Conservation (phyloP, 1,140 invertebrate species). For the Parapsyche elsis region DNA sequence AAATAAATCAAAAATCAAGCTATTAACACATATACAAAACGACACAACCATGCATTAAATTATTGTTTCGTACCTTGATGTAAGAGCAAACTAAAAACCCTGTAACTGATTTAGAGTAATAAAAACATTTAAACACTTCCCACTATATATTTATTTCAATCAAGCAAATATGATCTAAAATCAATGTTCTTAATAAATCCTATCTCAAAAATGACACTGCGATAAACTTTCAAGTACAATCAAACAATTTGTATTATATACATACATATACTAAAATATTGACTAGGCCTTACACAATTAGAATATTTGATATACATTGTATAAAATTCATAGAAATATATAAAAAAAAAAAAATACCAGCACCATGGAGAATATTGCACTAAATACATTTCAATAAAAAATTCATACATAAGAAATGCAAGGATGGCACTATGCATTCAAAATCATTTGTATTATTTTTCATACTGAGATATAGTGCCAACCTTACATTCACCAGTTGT, state of each 20-base stretch:
- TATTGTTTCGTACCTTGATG: conserved; percentile 25
- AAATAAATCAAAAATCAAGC: conserved; percentile 33
- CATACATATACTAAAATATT: conserved; percentile 49
- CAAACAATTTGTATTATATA: conserved; percentile 47
- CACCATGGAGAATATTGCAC: conserved; percentile 55
- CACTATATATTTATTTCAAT: conserved; percentile 51
- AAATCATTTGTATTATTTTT: background rate
- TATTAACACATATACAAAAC: background rate
- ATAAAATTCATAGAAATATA: conserved; percentile 55
- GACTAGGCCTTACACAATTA: conserved; percentile 55
- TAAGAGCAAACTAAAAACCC: background rate
- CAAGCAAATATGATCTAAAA: conserved; percentile 47
- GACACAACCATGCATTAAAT: conserved; percentile 1
- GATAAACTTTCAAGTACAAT: conserved; percentile 54
- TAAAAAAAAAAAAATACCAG: conserved; percentile 57
- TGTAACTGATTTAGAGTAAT: conserved; percentile 38
- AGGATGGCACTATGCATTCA: conserved; percentile 1
- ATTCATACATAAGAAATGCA: background rate
- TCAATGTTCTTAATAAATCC: conserved; percentile 26
- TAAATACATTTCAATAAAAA: conserved; percentile 15
- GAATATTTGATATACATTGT: conserved; percentile 52
- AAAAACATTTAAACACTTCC: conserved; percentile 42
- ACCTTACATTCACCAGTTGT: background rate
- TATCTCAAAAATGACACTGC: conserved; percentile 44
- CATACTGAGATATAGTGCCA: background rate